Base-by-base conservation (phyloP, 2,113 vertebrate genomes). In the Mandrillus leucophaeus region DNA sequence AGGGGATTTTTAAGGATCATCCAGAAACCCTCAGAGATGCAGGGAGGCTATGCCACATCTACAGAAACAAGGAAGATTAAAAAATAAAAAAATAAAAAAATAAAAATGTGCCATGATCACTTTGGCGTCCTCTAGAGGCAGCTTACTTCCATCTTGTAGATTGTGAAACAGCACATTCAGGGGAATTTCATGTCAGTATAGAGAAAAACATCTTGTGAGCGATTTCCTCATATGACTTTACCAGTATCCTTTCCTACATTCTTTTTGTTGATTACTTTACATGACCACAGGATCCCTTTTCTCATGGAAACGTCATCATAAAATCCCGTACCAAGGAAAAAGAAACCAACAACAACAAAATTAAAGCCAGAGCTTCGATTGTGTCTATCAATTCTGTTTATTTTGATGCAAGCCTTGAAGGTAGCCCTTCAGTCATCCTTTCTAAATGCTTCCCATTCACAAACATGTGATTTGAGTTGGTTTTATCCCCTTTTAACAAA, bases 281-380 rank as follows among this genome's bases (percentile, higher is more conserved):
- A 97, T 90, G 89, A 98, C 97, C 97, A 48, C 98, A 98, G 86
- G 83, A 96, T 96, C 97, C 57, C 90, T 97, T 96, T 97, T 97
- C 97, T 98, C 98, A 98, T 96, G 98, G 98, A 97, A 97, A 97
- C 94, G 96, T 96, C 97, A 98, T 95, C 97, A 98, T 97, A 94
- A 97, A 97, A 98, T 76, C 72, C 64, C 61, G 64, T 75, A 95
- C 92, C 35, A 64, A 90, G 89, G 32, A 43, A 57, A 55, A 76
- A 70, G 93, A 82, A 86, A 17, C 90, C 76, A 94, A 68, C 85
- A 93, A 81, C 89, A 96, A 93, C 90, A 93, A 97, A 98, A 97
- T 97, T 83, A 98, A 97, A 98, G 92, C 95, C 96, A 96, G 97
- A 96, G 90, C 76, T 68, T 79, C 76, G 93, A 97, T 95, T 86